Base-by-base conservation (phyloP, 2,113 vertebrate genomes). In the Neoarius graeffei region DNA sequence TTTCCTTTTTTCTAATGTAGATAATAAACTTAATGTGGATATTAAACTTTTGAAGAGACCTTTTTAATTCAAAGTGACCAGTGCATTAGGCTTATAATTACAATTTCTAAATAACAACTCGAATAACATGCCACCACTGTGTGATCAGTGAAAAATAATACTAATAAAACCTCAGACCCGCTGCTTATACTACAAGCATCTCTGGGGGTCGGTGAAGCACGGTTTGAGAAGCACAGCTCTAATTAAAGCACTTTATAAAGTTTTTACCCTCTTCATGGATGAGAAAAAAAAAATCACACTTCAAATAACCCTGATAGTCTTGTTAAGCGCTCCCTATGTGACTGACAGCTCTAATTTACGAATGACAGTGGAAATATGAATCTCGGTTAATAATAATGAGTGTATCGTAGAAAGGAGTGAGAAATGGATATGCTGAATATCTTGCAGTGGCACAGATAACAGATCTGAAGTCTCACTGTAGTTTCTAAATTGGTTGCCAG, bases 401-500 rank as follows among this genome's bases (percentile, higher is more conserved):
- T n/a, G 14, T 30, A 57, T 14, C 14, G 7, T 27, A 17, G 25
- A 56, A 57, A 57, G 52, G 77, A 80, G 77, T 57, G 27, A 42
- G 60, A 81, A 60, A 59, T 81, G 56, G 80, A 60, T 23, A 59
- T 23, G 80, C 80, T 11, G 80, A 11, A 81, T 60, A 81, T 35
- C 77, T 14, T 57, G 77, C 77, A 30, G n/a, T 81, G 77, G 30
- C 80, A 81, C 56, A 8, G n/a, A 59, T 15, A 59, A 81, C 54
- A 59, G 80, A 81, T 81, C 25, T 30, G 77, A 80, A 57, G 77
- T 27, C 80, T 81, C 56, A 42, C 27, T 81, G 56, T 81, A 42
- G 56, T 81, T 60, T 42, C 27, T 42, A 42, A 81, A 81, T 60
- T 81, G 80, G 80, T 42, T 81, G 80, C 80, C 80, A 42, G 57